phyloP scores from a whole-genome alignment of 1,140 invertebrate species.

The Eueides isabella region DNA sequence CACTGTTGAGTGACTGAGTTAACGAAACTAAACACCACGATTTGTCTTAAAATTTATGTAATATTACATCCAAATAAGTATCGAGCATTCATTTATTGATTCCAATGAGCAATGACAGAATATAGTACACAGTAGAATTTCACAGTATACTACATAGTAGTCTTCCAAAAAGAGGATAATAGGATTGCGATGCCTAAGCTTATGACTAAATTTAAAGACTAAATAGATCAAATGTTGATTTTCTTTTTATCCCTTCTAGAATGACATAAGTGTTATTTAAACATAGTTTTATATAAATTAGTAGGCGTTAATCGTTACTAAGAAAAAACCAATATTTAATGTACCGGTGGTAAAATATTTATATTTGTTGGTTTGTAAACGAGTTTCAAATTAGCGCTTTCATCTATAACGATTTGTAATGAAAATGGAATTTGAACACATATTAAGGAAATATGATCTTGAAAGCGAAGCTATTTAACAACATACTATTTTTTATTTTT shows the following conservation, averaged over 20 bases:
- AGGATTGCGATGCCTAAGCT: no score
- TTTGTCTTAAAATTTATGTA: no score
- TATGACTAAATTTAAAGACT: no score
- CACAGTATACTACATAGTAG: not conserved
- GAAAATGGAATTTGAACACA: no score
- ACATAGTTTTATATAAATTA: not conserved
- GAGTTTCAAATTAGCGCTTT: constrained; percentile 1
- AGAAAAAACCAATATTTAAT: constrained; percentile 3
- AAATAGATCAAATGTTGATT: constrained; percentile 3
- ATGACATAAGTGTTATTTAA: not conserved
- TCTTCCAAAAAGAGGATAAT: not conserved
- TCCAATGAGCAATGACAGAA: not conserved
- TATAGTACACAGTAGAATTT: not conserved
- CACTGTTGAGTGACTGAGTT: no score
- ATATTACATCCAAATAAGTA: no score
- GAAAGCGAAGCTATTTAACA: no score
- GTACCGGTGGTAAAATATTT: not conserved
- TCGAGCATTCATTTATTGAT: no score
- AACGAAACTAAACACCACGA: no score
- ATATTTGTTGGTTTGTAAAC: not conserved
- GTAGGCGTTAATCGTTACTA: not conserved
- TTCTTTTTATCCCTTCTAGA: not conserved
- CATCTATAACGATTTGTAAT: not conserved
- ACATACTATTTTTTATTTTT: no score
- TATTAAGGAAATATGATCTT: no score